phyloP scores from a whole-genome alignment of 2,113 vertebrate genomes.

The Sinocyclocheilus grahami region DNA sequence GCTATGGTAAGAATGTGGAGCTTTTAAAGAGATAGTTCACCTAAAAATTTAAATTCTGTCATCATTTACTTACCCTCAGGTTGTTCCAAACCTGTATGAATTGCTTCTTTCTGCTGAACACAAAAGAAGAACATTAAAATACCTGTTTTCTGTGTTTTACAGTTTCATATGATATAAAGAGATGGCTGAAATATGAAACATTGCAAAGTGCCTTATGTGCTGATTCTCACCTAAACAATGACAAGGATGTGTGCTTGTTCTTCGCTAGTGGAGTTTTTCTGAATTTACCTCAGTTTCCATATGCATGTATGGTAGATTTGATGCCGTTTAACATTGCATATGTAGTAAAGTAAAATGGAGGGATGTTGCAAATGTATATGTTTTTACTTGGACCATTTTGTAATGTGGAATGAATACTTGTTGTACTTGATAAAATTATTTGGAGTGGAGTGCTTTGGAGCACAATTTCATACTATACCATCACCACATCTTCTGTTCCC shows the following conservation, averaged over 20 bases:
- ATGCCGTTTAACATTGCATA: constrained; percentile 19
- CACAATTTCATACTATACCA: background rate
- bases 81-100: background rate
- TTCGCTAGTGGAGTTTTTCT: background rate
- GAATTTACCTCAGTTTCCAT: background rate
- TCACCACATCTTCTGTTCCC: background rate
- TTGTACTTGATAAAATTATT: constrained; percentile 7
- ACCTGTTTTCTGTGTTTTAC: background rate
- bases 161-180: background rate
- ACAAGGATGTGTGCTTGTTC: background rate
- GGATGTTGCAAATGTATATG: constrained; percentile 27
- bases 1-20: constrained; percentile 1
- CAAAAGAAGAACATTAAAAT: background rate
- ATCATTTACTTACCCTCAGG: background rate
- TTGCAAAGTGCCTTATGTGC: constrained; percentile 32
- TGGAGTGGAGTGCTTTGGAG: constrained; percentile 14
- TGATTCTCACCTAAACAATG: background rate
- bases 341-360: constrained; percentile 24
- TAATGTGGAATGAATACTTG: background rate
- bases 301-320: constrained; percentile 33
- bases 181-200: constrained; percentile 5
- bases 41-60: no score
- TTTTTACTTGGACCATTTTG: constrained; percentile 39
- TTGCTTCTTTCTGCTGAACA: background rate
- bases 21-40: background rate